A percentile compares a stretch with the other conserved stretches of the same genome.
Conservation (phyloP, 2,113 vertebrate genomes). For the Sceloporus undulatus region DNA sequence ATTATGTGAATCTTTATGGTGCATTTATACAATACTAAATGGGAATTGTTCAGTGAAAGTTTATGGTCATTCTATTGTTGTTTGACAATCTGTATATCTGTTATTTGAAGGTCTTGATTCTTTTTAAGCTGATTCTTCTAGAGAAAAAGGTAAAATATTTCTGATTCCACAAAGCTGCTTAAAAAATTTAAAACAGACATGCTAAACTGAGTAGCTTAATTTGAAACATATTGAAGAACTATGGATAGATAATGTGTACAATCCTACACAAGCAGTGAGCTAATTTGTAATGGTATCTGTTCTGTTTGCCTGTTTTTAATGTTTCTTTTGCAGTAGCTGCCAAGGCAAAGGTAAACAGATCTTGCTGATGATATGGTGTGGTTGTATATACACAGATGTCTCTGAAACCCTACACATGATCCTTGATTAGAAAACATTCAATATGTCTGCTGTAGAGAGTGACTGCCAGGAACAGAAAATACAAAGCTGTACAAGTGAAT, state of each 20-base stretch:
- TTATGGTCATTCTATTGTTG: neutral
- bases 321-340: neutral
- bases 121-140: conserved; percentile 97
- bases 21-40: conserved; percentile 11
- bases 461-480: neutral
- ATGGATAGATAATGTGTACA: neutral
- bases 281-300: neutral
- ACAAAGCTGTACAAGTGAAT: neutral
- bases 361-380: neutral
- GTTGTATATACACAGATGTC: neutral
- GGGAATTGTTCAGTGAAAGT: conserved; percentile 10
- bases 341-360: conserved; percentile 8
- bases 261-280: neutral
- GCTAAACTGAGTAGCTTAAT: fast-evolving
- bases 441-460: neutral
- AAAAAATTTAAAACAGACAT: conserved; percentile 10
- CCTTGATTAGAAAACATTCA: neutral
- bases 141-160: conserved; percentile 91
- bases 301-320: neutral
- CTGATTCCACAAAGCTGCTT: conserved; percentile 5
- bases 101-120: conserved; percentile 87
- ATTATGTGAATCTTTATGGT: conserved; percentile 14
- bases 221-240: neutral
- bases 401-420: neutral
- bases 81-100: conserved; percentile 33